Percentiles rank a stretch among this genome's conserved stretches.
phyloP scores from a whole-genome alignment of 2,797 vertebrate genomes.

The Eutrigla gurnardus region DNA sequence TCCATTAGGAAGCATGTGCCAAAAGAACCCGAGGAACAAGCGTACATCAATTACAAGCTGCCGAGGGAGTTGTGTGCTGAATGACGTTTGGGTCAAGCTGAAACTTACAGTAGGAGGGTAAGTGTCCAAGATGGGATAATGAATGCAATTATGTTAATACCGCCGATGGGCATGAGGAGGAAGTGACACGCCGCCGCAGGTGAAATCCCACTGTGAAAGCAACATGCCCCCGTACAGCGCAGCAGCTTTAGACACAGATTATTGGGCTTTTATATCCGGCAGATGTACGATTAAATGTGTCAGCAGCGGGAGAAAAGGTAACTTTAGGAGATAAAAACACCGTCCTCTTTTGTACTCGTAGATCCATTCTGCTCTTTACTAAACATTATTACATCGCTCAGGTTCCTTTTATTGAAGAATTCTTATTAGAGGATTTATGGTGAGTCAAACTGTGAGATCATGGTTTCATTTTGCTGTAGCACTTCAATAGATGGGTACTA shows the following conservation, averaged over 20 bases:
- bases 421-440: neutral
- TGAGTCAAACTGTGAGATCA: constrained; percentile 3
- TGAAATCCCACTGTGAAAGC: constrained; percentile 21
- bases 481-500: neutral
- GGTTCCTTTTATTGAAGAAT: neutral
- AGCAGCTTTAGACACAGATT: constrained; percentile 27
- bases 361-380: constrained; percentile 2
- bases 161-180: constrained; percentile 13
- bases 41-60: constrained; percentile 48
- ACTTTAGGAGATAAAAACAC: constrained; percentile 2
- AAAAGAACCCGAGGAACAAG: constrained; percentile 52
- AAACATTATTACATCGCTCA: neutral
- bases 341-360: neutral
- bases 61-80: constrained; percentile 35
- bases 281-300: constrained; percentile 33
- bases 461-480: neutral
- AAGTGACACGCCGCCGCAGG: constrained; percentile 42
- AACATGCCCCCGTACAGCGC: constrained; percentile 13
- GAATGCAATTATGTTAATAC: constrained; percentile 51
- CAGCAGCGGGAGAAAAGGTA: constrained; percentile 8
- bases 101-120: constrained; percentile 50
- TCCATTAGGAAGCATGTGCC: constrained; percentile 58
- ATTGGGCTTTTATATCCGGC: constrained; percentile 24
- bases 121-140: constrained; percentile 53
- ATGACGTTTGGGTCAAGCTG: constrained; percentile 35